A percentile compares a stretch with the other conserved stretches of the same genome.
These are phyloP conservation scores for Pseudachorutes palmiensis DNA, from an alignment of 1,140 invertebrate genomes.

Conservation along the genomic window DNA sequence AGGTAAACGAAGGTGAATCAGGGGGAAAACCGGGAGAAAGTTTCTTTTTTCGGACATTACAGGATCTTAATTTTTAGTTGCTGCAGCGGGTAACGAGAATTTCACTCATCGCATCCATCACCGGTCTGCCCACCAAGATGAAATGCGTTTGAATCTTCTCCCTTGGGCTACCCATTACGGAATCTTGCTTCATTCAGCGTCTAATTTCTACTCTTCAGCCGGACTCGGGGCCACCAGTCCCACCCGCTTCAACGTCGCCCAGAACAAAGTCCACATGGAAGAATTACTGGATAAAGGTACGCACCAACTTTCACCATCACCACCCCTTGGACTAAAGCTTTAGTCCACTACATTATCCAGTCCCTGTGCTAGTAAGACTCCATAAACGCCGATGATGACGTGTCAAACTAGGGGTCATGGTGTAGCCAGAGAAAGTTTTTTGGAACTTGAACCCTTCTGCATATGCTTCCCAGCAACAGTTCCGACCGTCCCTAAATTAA, in stretches of 20 bases:
- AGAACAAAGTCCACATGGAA: neutral
- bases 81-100: neutral
- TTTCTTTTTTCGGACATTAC: too few relatives aligned
- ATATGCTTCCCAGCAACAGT: neutral
- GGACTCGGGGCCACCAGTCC: slow-evolving; percentile 11
- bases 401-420: neutral
- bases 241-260: neutral
- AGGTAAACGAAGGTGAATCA: too few relatives aligned
- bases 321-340: too few relatives aligned
- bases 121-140: neutral
- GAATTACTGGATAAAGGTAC: neutral
- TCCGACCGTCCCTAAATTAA: neutral
- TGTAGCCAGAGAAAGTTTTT: neutral
- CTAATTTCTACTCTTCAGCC: neutral
- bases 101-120: neutral
- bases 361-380: too few relatives aligned
- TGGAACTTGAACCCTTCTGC: too few relatives aligned
- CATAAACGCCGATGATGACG: neutral
- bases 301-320: too few relatives aligned
- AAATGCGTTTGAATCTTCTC: slow-evolving; percentile 13
- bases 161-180: slow-evolving; percentile 25
- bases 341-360: too few relatives aligned
- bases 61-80: neutral
- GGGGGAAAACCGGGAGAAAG: too few relatives aligned
- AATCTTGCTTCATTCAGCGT: slow-evolving; percentile 21